Evolutionary conservation across 2,888 invertebrate genomes (phyloP).

Genomic region (Nasonia oneida): DNA sequence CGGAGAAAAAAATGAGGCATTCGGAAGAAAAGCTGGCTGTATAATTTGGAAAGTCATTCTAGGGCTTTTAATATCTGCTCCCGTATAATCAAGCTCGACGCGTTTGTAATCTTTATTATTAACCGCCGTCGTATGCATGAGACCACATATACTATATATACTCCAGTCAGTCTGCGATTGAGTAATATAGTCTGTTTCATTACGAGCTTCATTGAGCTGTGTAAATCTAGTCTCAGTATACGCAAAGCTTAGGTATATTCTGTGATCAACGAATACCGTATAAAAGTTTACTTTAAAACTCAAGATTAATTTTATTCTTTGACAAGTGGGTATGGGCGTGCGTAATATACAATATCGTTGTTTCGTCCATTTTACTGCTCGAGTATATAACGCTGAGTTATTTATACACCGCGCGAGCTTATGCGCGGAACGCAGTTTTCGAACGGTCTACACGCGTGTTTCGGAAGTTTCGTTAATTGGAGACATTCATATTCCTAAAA

Average conservation of each 20-base stretch:
- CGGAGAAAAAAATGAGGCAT: not conserved
- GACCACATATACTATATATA: not conserved
- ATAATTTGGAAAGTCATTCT: constrained; percentile 1
- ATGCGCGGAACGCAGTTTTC: not conserved
- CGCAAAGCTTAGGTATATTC: too few relatives aligned
- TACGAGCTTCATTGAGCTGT: too few relatives aligned
- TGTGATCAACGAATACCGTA: too few relatives aligned
- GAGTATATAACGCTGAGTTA: not conserved
- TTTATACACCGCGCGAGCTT: not conserved
- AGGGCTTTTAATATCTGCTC: not conserved
- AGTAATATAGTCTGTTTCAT: not conserved
- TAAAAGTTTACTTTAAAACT: not conserved
- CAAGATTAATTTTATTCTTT: not conserved
- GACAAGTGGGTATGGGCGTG: too few relatives aligned
- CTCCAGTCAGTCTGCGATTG: not conserved
- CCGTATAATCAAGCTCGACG: not conserved
- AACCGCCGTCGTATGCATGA: not conserved
- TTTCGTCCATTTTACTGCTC: not conserved
- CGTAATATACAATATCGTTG: too few relatives aligned
- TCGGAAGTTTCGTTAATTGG: not conserved
- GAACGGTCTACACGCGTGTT: not conserved
- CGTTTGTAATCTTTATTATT: not conserved
- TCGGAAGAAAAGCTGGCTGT: not conserved
- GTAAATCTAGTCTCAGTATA: too few relatives aligned
- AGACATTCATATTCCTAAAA: not conserved